Base-by-base conservation (phyloP, 2,113 vertebrate species). In the Thinocorus orbignyianus region DNA sequence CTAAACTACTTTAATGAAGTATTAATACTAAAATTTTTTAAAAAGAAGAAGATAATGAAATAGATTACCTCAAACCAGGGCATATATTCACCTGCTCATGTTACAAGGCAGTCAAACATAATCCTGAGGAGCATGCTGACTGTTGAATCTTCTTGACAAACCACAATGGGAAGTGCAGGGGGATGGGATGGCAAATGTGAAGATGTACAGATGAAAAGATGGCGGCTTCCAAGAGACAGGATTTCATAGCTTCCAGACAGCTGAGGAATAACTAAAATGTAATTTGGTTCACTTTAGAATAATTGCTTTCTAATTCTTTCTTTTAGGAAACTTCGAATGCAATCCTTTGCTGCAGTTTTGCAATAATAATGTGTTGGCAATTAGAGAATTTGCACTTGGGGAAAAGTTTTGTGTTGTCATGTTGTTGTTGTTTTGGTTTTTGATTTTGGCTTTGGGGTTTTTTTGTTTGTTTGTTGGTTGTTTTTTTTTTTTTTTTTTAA, bases 21-120 rank as follows among this genome's bases (percentile, higher is more conserved):
- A 46, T 46, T 46, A 46, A 46, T 46, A 46, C 44, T 46, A 46
- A 46, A 46, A 18, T 41, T 41, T 41, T 41, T 41, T 41, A 41
- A 46, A 46, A 44, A 44, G 15, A 44, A 44, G 6, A 46, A 46
- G 44, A 46, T 46, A 46, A 19, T 46, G 44, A 46, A 46, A 46
- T 46, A 46, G 17, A 46, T 46, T 46, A 46, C 46, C 46, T 46
- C 46, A 46, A 20, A 46, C 46, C 46, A 46, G 46, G 46, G 20
- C 46, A 46, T 19, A 46, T 46, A 23, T 48, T 78, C n/a, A 33
- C 17, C 16, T 20, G 2, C 11, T 58, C 7, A 0, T 0, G 1
- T 66, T 74, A 26, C 7, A 33, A 25, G 48, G 10, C 0, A 0
- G 10, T n/a, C n/a, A n/a, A n/a, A 37, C 37, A 5, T 30, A 48